phyloP scores from a whole-genome alignment of 2,113 vertebrate species.

The Scytalopus superciliaris region DNA sequence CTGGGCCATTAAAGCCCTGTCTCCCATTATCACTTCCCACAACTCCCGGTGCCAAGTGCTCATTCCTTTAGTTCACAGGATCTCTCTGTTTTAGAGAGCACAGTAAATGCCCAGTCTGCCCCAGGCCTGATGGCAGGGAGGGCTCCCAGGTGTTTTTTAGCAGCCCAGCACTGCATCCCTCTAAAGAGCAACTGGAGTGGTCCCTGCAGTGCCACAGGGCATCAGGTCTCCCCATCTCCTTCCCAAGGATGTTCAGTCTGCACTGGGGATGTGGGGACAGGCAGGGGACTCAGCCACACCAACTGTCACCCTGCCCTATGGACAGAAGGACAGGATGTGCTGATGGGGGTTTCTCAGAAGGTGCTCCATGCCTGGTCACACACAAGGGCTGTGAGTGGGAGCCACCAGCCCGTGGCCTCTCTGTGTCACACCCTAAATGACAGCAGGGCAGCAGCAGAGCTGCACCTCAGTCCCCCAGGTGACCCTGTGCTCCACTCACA shows the following conservation, averaged over 20 bases:
- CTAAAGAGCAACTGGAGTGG: rapidly evolving
- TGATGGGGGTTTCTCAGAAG: not conserved
- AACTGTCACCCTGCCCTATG: rapidly evolving
- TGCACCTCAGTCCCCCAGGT: rapidly evolving
- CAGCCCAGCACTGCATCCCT: not conserved
- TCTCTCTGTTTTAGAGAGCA: not conserved
- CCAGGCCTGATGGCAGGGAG: not conserved
- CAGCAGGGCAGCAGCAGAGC: not conserved
- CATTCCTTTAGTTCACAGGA: not conserved
- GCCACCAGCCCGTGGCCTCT: not conserved
- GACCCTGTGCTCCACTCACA: rapidly evolving
- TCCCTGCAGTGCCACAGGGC: not conserved
- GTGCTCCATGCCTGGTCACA: not conserved
- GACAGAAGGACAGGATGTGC: not conserved
- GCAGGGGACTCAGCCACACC: not conserved
- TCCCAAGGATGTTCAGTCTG: not conserved
- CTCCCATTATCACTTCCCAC: not conserved
- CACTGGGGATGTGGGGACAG: rapidly evolving
- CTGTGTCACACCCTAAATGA: not conserved
- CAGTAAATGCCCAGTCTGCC: not conserved
- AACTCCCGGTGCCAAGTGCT: not conserved
- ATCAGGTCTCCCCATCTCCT: not conserved
- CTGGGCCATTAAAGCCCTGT: not conserved
- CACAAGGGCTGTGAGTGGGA: rapidly evolving
- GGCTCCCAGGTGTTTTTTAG: not conserved